Base-by-base conservation (phyloP, 2,797 vertebrate species). In the Paratrypauchen microcephalus region DNA sequence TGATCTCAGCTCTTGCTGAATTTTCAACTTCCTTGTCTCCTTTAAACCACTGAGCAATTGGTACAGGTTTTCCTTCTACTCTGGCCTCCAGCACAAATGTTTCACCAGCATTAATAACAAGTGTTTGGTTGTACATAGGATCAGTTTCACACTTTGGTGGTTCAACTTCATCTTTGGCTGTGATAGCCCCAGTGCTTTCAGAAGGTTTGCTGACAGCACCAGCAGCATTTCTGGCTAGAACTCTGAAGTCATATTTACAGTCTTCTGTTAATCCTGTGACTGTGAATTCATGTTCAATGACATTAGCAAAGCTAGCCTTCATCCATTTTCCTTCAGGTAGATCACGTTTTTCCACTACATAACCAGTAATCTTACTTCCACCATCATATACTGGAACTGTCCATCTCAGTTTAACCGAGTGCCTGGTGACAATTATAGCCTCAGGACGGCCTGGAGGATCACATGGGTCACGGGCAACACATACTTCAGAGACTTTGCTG, bases 261-360 rank as follows among this genome's bases (percentile, higher is more conserved):
- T 98, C 96, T 92, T 99, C 97, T 71, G 91, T 95, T 69, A 99
- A 93, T 23, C 97, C 97, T 70, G 95, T 93, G 65, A 99, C 95
- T 74, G 94, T 96, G 86, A 98, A 99, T 72, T 97, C 94, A 64
- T 93, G 94, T 85, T 96, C 96, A 89, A 95, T 95, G 45, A 99
- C 64, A 78, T 97, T 98, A 82, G 97, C 88, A 82, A 99, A 99
- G 80, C 97, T 99, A 45, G 97, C 96, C 91, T 98, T 99, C 98
- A 99, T 99, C 98, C 98, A 99, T 57, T 96, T 97, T 72, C 97
- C 97, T 36, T 99, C 97, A 70, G 98, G 98, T 60, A 99, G 94
- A 78, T 99, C 94, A 82, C 95, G 95, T 88, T 98, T 99, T 88
- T 99, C 98, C 73, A 99, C 95, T 76, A 96, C 86, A 79, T 99